A percentile compares a stretch with the other conserved stretches of the same genome.
Conservation (phyloP, 1,140 invertebrate genomes). For the Papilio helenus region DNA sequence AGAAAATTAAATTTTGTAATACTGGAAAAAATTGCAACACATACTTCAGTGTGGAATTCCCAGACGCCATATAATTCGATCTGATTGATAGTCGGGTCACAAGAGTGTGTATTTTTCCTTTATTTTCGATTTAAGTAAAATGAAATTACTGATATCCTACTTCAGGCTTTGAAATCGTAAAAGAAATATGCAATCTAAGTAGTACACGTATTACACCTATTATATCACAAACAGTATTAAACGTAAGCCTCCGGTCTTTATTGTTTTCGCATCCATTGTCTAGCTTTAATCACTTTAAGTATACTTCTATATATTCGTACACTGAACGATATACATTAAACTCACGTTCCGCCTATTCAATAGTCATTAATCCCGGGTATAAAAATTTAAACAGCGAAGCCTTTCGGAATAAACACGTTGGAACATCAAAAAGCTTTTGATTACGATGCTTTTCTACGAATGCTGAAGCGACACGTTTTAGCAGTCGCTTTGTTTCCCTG, state of each 20-base stretch:
- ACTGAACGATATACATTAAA: neutral
- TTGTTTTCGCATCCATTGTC: conserved; percentile 16
- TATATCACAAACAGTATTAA: neutral
- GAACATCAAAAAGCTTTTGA: conserved; percentile 51
- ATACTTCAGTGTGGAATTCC: neutral
- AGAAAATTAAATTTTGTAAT: neutral
- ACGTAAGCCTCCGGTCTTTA: neutral
- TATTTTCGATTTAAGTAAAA: neutral
- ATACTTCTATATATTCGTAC: neutral
- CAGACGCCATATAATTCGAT: neutral
- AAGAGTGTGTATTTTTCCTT: neutral
- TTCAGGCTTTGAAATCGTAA: neutral
- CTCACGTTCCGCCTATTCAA: neutral
- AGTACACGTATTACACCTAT: neutral
- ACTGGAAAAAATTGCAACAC: neutral
- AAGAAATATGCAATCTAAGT: neutral
- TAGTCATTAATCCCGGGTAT: conserved; percentile 19
- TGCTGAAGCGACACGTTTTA: conserved; percentile 26
- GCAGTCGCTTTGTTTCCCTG: conserved; percentile 6
- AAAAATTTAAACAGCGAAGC: neutral
- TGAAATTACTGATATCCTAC: neutral
- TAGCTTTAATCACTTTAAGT: conserved; percentile 1
- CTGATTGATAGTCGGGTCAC: neutral
- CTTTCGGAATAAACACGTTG: conserved; percentile 45
- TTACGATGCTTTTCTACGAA: conserved; percentile 22